phyloP scores from a whole-genome alignment of 2,888 invertebrate genomes.

The Malacosoma neustria region DNA sequence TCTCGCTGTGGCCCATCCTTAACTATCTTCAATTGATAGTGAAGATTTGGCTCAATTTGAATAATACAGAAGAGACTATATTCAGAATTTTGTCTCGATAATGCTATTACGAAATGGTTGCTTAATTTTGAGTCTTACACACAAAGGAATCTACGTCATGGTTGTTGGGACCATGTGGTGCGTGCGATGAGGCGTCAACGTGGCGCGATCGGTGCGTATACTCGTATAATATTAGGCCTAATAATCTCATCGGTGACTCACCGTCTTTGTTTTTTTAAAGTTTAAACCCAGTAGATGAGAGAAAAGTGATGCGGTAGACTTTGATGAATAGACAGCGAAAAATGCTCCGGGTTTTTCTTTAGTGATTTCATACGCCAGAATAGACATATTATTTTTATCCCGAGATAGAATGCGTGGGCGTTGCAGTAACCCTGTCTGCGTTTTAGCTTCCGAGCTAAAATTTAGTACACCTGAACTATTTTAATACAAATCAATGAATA shows the following conservation, averaged over 20 bases:
- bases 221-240: constrained; percentile 44
- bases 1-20: too few relatives aligned
- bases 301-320: constrained; percentile 23
- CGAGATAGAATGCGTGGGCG: constrained; percentile 25
- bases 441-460: constrained; percentile 22
- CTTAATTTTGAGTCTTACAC: too few relatives aligned
- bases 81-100: too few relatives aligned
- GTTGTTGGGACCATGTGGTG: too few relatives aligned
- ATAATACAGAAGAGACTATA: too few relatives aligned
- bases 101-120: too few relatives aligned
- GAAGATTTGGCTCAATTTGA: too few relatives aligned
- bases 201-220: constrained; percentile 22
- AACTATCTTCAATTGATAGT: too few relatives aligned
- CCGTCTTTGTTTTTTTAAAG: constrained; percentile 55
- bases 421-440: constrained; percentile 20
- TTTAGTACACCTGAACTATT: constrained; percentile 5
- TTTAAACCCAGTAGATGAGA: constrained; percentile 17
- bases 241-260: constrained; percentile 56
- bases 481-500: constrained; percentile 3
- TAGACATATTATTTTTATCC: constrained; percentile 28
- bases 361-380: constrained; percentile 23
- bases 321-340: constrained; percentile 25
- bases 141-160: too few relatives aligned
- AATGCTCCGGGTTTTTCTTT: constrained; percentile 19
- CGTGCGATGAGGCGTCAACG: not conserved